These are phyloP conservation scores for Laterallus jamaicensis DNA, from an alignment of 2,113 vertebrate species.

Conservation along the genomic window DNA sequence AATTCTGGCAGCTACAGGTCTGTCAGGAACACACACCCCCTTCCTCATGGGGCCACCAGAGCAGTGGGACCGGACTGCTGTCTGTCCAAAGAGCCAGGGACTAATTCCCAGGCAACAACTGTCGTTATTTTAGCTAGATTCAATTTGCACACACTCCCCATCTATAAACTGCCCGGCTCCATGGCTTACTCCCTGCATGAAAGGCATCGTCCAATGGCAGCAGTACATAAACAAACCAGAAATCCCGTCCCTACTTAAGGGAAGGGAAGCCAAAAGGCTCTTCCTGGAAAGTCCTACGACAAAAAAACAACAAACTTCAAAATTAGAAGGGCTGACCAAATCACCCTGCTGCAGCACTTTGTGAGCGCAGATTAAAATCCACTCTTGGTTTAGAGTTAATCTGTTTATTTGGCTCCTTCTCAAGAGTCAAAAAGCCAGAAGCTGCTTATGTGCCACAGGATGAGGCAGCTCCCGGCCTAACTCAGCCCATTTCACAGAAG, in stretches of 20 bases:
- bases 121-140: neutral
- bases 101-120: conserved; percentile 25
- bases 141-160: neutral
- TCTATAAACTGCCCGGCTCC: neutral
- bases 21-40: neutral
- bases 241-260: neutral
- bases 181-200: neutral
- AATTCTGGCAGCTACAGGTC: neutral
- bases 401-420: conserved; percentile 43
- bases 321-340: neutral
- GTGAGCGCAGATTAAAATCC: neutral
- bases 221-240: neutral
- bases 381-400: neutral
- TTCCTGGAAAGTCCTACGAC: neutral
- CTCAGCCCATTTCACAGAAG: neutral
- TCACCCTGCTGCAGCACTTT: neutral
- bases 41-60: neutral
- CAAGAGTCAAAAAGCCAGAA: conserved; percentile 35
- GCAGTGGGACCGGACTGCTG: neutral
- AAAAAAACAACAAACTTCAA: neutral
- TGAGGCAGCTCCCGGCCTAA: neutral
- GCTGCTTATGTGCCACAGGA: neutral
- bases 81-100: neutral
- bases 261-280: neutral
- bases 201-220: neutral